Evolutionary conservation across 2,113 vertebrate genomes (phyloP), one percentile per base, ranked within the genome.

Genomic region (Corapipo altera): DNA sequence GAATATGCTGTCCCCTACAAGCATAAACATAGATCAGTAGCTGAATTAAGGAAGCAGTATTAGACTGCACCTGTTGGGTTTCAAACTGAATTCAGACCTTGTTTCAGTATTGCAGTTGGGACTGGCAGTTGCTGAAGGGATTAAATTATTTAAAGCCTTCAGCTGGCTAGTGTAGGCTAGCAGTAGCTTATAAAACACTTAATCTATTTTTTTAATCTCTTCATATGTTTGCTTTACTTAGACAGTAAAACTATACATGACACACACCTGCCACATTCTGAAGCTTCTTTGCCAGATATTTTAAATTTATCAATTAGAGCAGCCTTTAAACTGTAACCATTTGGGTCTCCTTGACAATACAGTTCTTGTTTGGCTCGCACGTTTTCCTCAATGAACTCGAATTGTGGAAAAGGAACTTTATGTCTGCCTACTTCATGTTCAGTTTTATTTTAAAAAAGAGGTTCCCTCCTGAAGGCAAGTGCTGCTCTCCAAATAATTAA

Each of bases 61-160:
- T 94, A 97, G 94, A 72, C 97, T 92, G 97, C 98, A 99, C 98
- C 98, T 99, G 98, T 98, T 97, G 81, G 91, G 92, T 97, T 96
- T 98, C 96, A 94, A 97, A 88, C 97, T 98, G 98, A 98, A 98
- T 97, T 95, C 96, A 97, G 96, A 82, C 97, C 96, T 97, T 98
- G 98, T 97, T 96, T 98, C 95, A 97, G 91, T 94, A 57, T 95
- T 96, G 98, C 97, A 98, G 98, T 98, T 98, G 97, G 97, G 97
- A 88, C 97, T 98, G 97, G 98, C 98, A 98, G 98, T 98, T 98
- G 98, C 95, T 97, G 97, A 93, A 95, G 97, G 98, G 98, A 99
- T 99, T 98, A 98, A 97, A 98, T 99, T 98, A 98, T 98, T 98
- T 98, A 98, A 98, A 98, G 98, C 96, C 96, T 98, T 98, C 98